Evolutionary conservation across 2,113 vertebrate genomes (phyloP).

Genomic region (Bos javanicus): DNA sequence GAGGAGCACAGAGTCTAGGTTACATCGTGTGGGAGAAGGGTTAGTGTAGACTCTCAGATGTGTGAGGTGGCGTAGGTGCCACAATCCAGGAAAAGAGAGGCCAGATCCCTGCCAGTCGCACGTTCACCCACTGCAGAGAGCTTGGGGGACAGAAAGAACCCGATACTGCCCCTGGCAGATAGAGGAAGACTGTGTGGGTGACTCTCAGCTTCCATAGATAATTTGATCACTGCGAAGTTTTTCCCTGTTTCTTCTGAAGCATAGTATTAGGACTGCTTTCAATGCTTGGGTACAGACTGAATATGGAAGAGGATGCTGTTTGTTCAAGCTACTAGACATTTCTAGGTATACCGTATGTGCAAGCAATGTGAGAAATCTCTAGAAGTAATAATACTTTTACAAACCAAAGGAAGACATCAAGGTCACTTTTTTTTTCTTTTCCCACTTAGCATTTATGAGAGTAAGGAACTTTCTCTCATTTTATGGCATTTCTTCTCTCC

Average conservation of each 20-base stretch:
- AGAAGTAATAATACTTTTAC: too few species aligned
- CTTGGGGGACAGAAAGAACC: background rate
- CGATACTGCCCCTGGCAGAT: rapidly evolving
- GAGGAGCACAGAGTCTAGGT: background rate
- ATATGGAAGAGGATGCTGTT: background rate
- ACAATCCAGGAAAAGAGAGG: background rate
- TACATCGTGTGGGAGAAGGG: background rate
- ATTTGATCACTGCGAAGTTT: background rate
- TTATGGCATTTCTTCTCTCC: background rate
- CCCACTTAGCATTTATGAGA: background rate
- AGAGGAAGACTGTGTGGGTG: background rate
- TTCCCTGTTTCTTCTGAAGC: background rate
- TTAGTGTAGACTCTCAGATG: background rate
- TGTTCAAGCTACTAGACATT: background rate
- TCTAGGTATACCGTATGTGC: background rate
- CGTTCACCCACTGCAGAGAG: background rate
- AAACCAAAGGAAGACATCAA: background rate
- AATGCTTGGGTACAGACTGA: background rate
- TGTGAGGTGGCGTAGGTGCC: background rate
- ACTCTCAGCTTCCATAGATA: background rate
- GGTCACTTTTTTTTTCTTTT: background rate
- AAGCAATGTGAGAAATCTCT: background rate
- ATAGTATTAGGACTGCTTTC: background rate
- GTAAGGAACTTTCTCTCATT: background rate
- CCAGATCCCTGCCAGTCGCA: background rate